These are phyloP conservation scores for Tokudaia muenninki DNA, from an alignment of 2,797 vertebrate genomes.

Conservation along the genomic window DNA sequence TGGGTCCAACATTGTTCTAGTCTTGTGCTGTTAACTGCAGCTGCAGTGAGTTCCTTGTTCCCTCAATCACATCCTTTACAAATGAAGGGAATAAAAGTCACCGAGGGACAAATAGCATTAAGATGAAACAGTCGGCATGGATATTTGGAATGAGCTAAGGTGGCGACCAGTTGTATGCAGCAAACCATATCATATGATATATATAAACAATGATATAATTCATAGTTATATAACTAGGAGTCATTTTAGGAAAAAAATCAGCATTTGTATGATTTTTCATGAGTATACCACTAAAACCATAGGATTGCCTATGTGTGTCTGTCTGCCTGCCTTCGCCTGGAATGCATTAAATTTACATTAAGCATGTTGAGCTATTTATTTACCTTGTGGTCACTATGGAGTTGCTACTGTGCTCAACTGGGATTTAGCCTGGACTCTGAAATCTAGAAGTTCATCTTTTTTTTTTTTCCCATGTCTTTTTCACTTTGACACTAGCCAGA, in stretches of 20 bases:
- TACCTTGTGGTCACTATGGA: no score
- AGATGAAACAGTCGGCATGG: not conserved
- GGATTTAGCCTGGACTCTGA: no score
- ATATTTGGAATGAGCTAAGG: not conserved
- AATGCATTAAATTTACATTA: not conserved
- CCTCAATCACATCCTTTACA: no score
- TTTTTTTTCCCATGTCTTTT: not conserved
- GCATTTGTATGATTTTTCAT: not conserved
- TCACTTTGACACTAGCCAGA: not conserved
- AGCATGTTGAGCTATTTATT: not conserved
- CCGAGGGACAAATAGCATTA: not conserved
- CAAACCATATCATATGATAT: no score
- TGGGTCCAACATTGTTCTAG: not conserved
- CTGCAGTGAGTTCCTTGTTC: not conserved
- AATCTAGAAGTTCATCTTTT: not conserved
- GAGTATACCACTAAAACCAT: no score
- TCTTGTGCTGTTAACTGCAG: not conserved
- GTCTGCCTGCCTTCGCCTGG: not conserved
- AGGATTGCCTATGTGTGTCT: not conserved
- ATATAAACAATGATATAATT: not conserved
- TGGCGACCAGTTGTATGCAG: not conserved
- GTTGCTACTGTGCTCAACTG: not conserved
- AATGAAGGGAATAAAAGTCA: fast-evolving
- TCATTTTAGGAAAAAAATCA: not conserved
- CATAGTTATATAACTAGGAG: not conserved